phyloP scores from a whole-genome alignment of 2,888 invertebrate species.

The Cephus rjabovi region DNA sequence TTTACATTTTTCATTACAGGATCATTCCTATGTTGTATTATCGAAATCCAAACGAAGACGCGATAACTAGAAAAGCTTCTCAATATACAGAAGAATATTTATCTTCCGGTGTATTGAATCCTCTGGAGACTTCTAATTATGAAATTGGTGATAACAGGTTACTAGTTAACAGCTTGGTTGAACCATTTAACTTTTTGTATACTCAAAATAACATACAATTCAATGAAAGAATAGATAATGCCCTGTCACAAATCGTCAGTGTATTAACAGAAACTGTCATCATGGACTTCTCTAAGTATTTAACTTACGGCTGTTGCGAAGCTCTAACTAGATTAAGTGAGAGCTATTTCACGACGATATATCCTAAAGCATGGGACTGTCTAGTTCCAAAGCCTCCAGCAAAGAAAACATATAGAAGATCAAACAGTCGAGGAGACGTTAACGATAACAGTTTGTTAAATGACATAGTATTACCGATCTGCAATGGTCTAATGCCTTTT shows the following conservation, averaged over 20 bases:
- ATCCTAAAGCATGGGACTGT: constrained; percentile 77
- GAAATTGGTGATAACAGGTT: constrained; percentile 48
- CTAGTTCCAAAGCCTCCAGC: constrained; percentile 44
- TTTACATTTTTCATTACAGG: constrained; percentile 53
- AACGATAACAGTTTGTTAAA: constrained; percentile 30
- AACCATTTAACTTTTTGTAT: constrained; percentile 66
- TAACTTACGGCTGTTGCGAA: constrained; percentile 77
- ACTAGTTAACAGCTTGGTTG: constrained; percentile 69
- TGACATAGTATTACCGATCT: constrained; percentile 34
- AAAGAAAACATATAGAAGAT: constrained; percentile 40
- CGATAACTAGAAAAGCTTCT: constrained; percentile 69
- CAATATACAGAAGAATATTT: constrained; percentile 61
- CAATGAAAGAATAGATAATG: constrained; percentile 65
- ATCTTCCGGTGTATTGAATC: constrained; percentile 30
- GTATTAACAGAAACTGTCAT: constrained; percentile 70
- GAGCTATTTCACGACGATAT: constrained; percentile 76
- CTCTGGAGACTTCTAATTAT: constrained; percentile 25
- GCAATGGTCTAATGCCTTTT: constrained; percentile 58
- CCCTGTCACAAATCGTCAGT: constrained; percentile 71
- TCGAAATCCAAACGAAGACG: constrained; percentile 68
- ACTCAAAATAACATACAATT: constrained; percentile 39
- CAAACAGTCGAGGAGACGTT: constrained; percentile 36
- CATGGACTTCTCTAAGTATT: constrained; percentile 75
- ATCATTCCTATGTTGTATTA: constrained; percentile 67
- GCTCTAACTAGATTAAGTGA: constrained; percentile 76